Evolutionary conservation across 1,140 invertebrate genomes (phyloP).

Genomic region (Conus betulinus): DNA sequence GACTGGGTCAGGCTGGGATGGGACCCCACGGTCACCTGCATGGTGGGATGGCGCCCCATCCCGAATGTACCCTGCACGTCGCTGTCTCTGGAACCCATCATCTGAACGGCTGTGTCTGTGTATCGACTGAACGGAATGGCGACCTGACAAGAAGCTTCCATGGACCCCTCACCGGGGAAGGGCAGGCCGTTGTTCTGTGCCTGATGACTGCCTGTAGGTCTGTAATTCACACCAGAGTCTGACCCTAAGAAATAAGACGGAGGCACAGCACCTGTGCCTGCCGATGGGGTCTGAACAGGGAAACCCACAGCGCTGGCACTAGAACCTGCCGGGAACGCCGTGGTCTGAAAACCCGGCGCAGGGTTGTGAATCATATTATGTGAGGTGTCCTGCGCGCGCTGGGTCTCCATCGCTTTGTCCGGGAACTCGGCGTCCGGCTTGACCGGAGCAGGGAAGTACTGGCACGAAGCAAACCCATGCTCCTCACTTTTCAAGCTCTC

Average conservation of each 20-base stretch:
- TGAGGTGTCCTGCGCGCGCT: neutral
- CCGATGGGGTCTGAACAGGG: neutral
- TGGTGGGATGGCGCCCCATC: neutral
- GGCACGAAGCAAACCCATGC: neutral
- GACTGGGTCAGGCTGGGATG: neutral
- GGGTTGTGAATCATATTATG: constrained; percentile 6
- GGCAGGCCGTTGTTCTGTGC: constrained; percentile 2
- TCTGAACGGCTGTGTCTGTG: neutral
- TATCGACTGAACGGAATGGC: neutral
- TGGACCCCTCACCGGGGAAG: neutral
- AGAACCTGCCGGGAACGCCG: neutral
- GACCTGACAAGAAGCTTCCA: neutral
- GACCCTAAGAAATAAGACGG: neutral
- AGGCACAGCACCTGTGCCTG: neutral
- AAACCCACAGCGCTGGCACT: neutral
- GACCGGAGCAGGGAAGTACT: neutral
- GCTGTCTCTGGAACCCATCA: neutral
- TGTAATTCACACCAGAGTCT: neutral
- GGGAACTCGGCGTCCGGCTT: neutral
- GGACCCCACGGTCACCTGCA: neutral
- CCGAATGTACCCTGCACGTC: neutral
- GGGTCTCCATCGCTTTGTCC: neutral
- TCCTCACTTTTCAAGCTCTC: neutral
- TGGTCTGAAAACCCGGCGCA: neutral
- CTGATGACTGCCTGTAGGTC: neutral